Percentiles rank a stretch among this genome's conserved stretches.
Evolutionary conservation across 1,140 invertebrate species (phyloP).

Genomic region (Gonatopus flavifemur): DNA sequence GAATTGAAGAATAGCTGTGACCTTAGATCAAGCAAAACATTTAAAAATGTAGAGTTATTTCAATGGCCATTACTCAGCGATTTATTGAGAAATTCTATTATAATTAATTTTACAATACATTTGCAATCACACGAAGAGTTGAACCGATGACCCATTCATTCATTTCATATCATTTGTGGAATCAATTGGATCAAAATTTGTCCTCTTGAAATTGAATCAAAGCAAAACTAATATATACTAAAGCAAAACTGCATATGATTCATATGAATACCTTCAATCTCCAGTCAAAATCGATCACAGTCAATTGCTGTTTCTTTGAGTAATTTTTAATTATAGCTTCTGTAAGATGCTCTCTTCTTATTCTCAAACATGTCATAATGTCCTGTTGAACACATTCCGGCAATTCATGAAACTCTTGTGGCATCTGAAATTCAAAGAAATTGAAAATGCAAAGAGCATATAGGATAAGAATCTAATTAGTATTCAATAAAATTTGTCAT

Average conservation of each 20-base stretch:
- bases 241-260: no score
- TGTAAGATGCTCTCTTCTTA: constrained; percentile 36
- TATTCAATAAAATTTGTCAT: not conserved
- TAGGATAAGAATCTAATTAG: not conserved
- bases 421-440: constrained; percentile 37
- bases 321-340: constrained; percentile 33
- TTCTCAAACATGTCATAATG: constrained; percentile 41
- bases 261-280: no score
- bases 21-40: no score
- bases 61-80: no score
- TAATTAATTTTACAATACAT: not conserved
- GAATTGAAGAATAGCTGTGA: no score
- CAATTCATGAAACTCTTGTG: constrained; percentile 38
- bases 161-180: no score
- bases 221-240: no score
- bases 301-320: constrained; percentile 34
- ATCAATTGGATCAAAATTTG: no score
- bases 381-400: constrained; percentile 36
- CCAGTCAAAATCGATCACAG: constrained; percentile 48
- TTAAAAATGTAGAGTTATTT: no score
- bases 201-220: no score
- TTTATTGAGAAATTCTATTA: no score
- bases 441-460: not conserved
- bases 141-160: no score
- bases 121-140: constrained; percentile 1